Percentiles rank a stretch among this genome's conserved stretches.
Evolutionary conservation across 2,113 vertebrate species (phyloP).

Genomic region (Lethenteron reissneri): DNA sequence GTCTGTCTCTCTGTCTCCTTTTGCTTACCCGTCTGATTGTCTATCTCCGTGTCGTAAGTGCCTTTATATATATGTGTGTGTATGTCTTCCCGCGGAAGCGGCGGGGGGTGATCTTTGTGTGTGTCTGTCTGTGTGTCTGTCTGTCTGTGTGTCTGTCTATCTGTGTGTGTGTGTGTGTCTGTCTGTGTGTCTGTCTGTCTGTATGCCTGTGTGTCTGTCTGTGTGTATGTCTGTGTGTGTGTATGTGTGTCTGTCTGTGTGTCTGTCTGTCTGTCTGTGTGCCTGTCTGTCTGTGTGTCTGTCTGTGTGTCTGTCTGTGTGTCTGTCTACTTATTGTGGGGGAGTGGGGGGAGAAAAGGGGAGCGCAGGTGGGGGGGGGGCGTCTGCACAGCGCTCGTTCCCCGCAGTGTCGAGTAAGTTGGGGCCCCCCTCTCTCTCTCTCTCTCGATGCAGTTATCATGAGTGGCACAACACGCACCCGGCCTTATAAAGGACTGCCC

Average conservation of each 20-base stretch:
- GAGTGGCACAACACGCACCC: too few species aligned
- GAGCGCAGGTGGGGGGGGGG: too few species aligned
- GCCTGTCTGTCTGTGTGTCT: not conserved
- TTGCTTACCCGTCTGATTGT: not conserved
- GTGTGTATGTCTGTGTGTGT: not conserved
- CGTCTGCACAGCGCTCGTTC: too few species aligned
- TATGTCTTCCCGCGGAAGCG: not conserved
- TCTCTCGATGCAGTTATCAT: too few species aligned
- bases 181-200: not conserved
- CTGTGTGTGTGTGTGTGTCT: not conserved
- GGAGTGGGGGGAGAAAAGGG: too few species aligned
- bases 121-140: not conserved
- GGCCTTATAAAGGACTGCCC: too few species aligned
- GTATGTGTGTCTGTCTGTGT: not conserved
- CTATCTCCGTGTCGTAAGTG: not conserved
- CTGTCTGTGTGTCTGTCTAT: not conserved
- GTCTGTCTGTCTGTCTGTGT: too few species aligned
- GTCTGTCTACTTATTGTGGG: too few species aligned
- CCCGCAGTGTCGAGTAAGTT: too few species aligned
- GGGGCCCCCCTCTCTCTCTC: too few species aligned
- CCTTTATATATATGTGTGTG: not conserved
- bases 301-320: not conserved
- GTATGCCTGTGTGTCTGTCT: not conserved
- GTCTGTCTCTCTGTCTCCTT: not conserved
- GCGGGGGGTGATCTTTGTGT: not conserved